These are phyloP conservation scores for Centruroides sculpturatus DNA, from an alignment of 1,140 invertebrate genomes.

Conservation along the genomic window DNA sequence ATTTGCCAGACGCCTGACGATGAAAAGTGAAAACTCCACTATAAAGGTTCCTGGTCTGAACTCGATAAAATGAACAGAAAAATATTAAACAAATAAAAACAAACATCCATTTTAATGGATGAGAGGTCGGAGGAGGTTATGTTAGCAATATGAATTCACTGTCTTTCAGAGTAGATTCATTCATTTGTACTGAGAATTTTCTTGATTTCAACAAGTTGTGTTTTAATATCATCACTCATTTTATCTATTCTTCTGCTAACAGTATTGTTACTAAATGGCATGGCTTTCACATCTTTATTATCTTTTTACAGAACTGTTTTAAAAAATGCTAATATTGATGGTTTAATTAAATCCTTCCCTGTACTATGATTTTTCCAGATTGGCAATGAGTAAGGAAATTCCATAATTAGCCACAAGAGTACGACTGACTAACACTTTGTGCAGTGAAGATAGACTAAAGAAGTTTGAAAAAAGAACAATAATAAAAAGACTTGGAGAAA, in stretches of 20 bases:
- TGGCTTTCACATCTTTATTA: slow-evolving; percentile 11
- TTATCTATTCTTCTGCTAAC: slow-evolving; percentile 9
- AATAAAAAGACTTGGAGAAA: too few species aligned
- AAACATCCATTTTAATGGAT: too few species aligned
- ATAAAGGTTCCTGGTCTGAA: too few species aligned
- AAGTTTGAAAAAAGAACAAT: too few species aligned
- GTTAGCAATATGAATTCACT: slow-evolving; percentile 19
- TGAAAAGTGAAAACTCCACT: too few species aligned
- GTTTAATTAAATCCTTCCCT: slow-evolving; percentile 13
- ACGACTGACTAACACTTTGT: background rate
- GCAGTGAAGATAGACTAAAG: background rate
- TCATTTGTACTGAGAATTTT: slow-evolving; percentile 18
- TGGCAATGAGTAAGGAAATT: background rate
- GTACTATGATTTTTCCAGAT: too few species aligned
- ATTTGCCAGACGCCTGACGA: too few species aligned
- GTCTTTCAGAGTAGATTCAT: slow-evolving; percentile 16
- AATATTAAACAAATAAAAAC: too few species aligned
- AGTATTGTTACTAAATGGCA: slow-evolving; percentile 20
- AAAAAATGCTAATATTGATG: slow-evolving; percentile 18
- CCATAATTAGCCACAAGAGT: background rate
- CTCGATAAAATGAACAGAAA: too few species aligned
- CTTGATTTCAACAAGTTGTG: slow-evolving; percentile 19
- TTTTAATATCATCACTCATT: slow-evolving; percentile 20
- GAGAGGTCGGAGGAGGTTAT: too few species aligned
- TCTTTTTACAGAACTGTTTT: slow-evolving; percentile 20